Evolutionary conservation across 1,140 invertebrate species (phyloP), one percentile per base, ranked within the genome.

Genomic region (Drosophila trapezifrons): DNA sequence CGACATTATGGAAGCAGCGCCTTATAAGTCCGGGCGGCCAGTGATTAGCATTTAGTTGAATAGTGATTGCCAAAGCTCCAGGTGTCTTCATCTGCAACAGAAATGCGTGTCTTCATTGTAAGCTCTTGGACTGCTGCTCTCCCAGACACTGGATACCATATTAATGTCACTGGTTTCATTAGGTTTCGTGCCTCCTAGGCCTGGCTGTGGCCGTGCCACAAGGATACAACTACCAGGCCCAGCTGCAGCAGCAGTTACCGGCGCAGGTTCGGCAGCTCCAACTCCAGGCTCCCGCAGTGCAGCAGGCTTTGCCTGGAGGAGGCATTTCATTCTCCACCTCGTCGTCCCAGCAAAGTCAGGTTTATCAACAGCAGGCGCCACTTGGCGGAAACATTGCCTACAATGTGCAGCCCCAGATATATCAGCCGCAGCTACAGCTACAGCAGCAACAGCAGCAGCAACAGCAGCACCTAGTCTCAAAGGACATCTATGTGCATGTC

Each of bases 21-120:
- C 71, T 73, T 86, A 86, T 83, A 86, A 91, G 86, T 78, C 81
- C 79, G 75, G 52, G 46, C 67, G 55, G 55, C 35, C 52, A 76
- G 66, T 91, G 90, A 91, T 91, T 90, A 90, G 73, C 90, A 91
- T 91, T 91, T 91, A 91, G 90, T 91, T 81, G 83, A 78, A 82
- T 85, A 76, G 71, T 60, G 82, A 76, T 90, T 78, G 86, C 74
- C 86, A 76, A 85, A 75, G 62, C 69, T 37, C 66, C 72, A 66
- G 79, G 83, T 83, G 76, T 58, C 66, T 58, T 29, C 37, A 66
- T 38, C 37, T 49, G 32, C 5, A 65, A 20, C 56, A 46, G 70
- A 91, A 78, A 91, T 91, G 90, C 90, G 81, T 69, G 70, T 64
- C 57, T 86, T 91, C 51, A 78, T 91, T 75, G 90, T 91, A 83